Percentiles rank a stretch among this genome's conserved stretches.
phyloP scores from a whole-genome alignment of 2,797 vertebrate species.

The Percopsis omiscomaycus region DNA sequence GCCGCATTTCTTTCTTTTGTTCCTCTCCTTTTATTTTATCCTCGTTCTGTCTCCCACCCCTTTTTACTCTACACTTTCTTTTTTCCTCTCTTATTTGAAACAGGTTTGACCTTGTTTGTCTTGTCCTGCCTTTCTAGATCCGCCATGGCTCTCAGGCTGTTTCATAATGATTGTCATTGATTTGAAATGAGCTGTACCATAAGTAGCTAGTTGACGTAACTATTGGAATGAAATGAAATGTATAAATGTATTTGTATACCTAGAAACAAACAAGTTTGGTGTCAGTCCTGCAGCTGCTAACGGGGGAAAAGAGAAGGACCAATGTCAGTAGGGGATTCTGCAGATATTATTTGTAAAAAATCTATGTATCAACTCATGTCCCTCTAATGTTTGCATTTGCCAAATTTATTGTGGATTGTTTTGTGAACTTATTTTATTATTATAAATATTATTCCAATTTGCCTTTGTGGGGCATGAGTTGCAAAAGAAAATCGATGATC shows the following conservation, averaged over 20 bases:
- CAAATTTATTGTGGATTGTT: constrained; percentile 66
- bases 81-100: constrained; percentile 28
- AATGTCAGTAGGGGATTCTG: constrained; percentile 56
- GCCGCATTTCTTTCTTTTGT: constrained; percentile 21
- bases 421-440: constrained; percentile 43
- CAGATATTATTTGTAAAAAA: constrained; percentile 40
- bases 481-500: constrained; percentile 26
- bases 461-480: constrained; percentile 45
- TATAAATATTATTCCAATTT: constrained; percentile 33
- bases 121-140: constrained; percentile 56
- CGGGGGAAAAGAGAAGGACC: constrained; percentile 60
- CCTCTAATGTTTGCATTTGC: constrained; percentile 60
- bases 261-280: constrained; percentile 53
- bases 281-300: constrained; percentile 72
- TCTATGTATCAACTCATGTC: constrained; percentile 47
- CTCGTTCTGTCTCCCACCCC: constrained; percentile 20
- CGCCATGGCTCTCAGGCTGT: constrained; percentile 77
- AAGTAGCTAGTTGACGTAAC: constrained; percentile 75
- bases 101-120: not conserved
- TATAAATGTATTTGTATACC: constrained; percentile 73
- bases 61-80: constrained; percentile 8
- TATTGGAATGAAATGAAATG: constrained; percentile 70
- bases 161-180: constrained; percentile 73
- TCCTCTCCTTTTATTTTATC: constrained; percentile 4
- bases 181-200: constrained; percentile 72